Percentiles rank a stretch among this genome's conserved stretches.
phyloP scores from a whole-genome alignment of 2,113 vertebrate species.

The Paramormyrops kingsleyae region DNA sequence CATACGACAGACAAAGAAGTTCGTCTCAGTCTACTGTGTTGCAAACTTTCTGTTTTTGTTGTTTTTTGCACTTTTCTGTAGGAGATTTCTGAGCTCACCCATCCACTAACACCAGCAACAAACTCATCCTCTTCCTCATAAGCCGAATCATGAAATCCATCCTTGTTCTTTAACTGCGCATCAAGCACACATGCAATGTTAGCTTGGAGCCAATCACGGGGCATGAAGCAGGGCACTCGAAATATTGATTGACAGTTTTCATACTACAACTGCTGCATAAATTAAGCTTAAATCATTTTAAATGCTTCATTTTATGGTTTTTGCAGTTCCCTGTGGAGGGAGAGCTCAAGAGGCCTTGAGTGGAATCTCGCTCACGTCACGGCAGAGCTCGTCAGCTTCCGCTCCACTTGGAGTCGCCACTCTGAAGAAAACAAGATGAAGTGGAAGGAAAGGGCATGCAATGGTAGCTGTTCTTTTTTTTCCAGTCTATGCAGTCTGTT shows the following conservation, averaged over 20 bases:
- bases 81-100: neutral
- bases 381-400: slow-evolving; percentile 78
- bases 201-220: neutral
- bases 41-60: neutral
- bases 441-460: slow-evolving; percentile 81
- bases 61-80: neutral
- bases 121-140: neutral
- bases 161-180: neutral
- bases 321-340: slow-evolving; percentile 74
- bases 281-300: neutral
- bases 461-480: slow-evolving; percentile 53
- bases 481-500: neutral
- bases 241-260: neutral
- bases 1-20: neutral
- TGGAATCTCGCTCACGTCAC: slow-evolving; percentile 78
- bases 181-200: neutral
- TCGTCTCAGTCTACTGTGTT: neutral
- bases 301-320: neutral
- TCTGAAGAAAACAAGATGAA: slow-evolving; percentile 92
- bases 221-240: neutral
- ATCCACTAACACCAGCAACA: neutral
- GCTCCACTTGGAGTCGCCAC: slow-evolving; percentile 78
- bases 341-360: slow-evolving; percentile 76
- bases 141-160: neutral
- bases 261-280: neutral